These are phyloP conservation scores for Danio albolineatus DNA, from an alignment of 2,797 vertebrate species.

Conservation along the genomic window DNA sequence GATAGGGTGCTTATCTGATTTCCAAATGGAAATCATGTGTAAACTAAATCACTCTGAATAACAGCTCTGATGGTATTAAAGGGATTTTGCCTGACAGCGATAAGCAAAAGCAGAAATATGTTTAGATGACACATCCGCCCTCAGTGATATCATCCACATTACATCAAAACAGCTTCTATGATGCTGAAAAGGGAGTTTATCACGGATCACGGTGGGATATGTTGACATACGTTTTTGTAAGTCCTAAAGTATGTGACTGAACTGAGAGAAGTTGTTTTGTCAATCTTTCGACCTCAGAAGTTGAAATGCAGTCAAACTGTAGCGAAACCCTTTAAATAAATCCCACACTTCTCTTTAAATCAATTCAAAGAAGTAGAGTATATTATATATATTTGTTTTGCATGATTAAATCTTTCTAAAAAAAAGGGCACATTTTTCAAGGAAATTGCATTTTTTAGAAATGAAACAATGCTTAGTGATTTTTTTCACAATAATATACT, in stretches of 20 bases:
- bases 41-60: slow-evolving; percentile 46
- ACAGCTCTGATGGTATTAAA: slow-evolving; percentile 33
- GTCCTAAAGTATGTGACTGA: slow-evolving; percentile 14
- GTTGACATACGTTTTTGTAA: slow-evolving; percentile 31
- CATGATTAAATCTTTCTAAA: too few species aligned
- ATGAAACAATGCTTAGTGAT: too few species aligned
- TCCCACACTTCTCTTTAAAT: too few species aligned
- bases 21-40: slow-evolving; percentile 44
- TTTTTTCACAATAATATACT: too few species aligned
- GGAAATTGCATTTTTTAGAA: too few species aligned
- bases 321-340: background rate
- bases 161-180: slow-evolving; percentile 21
- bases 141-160: slow-evolving; percentile 32
- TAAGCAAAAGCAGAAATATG: slow-evolving; percentile 44
- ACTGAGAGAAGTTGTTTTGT: slow-evolving; percentile 2
- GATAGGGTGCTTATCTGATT: slow-evolving; percentile 48
- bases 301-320: slow-evolving; percentile 17
- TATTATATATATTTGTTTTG: too few species aligned
- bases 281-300: background rate
- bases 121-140: slow-evolving; percentile 31
- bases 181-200: background rate
- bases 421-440: too few species aligned
- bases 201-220: background rate
- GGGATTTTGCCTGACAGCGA: slow-evolving; percentile 26
- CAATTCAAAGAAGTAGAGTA: too few species aligned